Conservation (phyloP, 1,140 invertebrate species). For the Acyrthosiphon pisum region DNA sequence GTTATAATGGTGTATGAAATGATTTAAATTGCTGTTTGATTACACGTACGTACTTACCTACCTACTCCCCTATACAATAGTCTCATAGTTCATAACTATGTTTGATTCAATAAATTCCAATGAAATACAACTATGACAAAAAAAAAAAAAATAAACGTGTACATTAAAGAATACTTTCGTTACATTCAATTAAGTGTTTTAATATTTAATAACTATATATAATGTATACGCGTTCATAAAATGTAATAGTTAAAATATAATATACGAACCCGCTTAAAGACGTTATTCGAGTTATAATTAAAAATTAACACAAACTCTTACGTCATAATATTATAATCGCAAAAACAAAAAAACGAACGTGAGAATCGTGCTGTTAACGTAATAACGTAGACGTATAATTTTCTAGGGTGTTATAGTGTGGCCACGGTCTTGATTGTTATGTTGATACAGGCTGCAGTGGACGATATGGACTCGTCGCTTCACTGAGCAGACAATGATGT, state of each 20-base stretch:
- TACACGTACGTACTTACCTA: background rate
- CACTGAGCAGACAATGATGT: background rate
- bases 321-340: background rate
- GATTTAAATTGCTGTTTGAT: background rate
- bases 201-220: background rate
- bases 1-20: background rate
- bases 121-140: background rate
- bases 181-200: background rate
- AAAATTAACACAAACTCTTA: background rate
- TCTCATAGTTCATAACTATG: background rate
- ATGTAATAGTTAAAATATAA: background rate
- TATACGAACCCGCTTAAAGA: background rate
- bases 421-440: background rate
- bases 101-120: background rate
- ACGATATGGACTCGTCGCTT: background rate
- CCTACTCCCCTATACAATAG: too few relatives aligned
- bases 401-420: background rate
- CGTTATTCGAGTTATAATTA: background rate
- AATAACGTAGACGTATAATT: background rate
- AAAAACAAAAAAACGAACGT: background rate
- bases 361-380: background rate
- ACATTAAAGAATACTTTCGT: background rate
- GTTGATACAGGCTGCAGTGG: background rate
- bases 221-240: background rate
- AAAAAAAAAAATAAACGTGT: too few relatives aligned